phyloP scores from a whole-genome alignment of 1,140 invertebrate species.

The Hyles vespertilio region DNA sequence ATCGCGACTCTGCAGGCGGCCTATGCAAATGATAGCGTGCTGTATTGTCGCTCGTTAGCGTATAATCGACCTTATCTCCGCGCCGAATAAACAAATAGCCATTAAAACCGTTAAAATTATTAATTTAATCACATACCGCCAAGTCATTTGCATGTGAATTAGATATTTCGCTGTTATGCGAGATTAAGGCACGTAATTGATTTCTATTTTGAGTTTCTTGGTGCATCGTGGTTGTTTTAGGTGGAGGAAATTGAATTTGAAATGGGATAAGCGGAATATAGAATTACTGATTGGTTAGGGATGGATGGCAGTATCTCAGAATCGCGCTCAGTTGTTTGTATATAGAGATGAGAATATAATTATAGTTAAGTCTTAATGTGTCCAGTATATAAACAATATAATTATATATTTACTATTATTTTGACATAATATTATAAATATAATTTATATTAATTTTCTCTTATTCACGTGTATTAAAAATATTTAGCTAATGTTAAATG shows the following conservation, averaged over 20 bases:
- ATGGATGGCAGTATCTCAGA: neutral
- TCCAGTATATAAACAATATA: too few species aligned
- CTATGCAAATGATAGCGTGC: constrained; percentile 35
- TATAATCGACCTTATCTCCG: constrained; percentile 56
- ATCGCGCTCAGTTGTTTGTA: neutral
- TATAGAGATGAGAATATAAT: neutral
- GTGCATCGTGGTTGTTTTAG: too few species aligned
- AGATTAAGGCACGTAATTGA: neutral
- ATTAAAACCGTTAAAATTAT: constrained; percentile 64
- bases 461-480: too few species aligned
- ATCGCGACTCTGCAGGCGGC: constrained; percentile 5
- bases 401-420: too few species aligned
- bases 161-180: neutral
- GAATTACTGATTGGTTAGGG: too few species aligned
- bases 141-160: constrained; percentile 42
- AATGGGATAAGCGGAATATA: too few species aligned
- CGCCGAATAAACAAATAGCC: constrained; percentile 62
- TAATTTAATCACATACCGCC: constrained; percentile 45
- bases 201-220: too few species aligned
- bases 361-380: neutral
- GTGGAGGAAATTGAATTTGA: too few species aligned
- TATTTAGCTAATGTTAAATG: too few species aligned
- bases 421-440: too few species aligned
- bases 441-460: too few species aligned
- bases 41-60: constrained; percentile 46